Evolutionary conservation across 2,113 vertebrate genomes (phyloP).

Genomic region (Gracilinanus agilis): DNA sequence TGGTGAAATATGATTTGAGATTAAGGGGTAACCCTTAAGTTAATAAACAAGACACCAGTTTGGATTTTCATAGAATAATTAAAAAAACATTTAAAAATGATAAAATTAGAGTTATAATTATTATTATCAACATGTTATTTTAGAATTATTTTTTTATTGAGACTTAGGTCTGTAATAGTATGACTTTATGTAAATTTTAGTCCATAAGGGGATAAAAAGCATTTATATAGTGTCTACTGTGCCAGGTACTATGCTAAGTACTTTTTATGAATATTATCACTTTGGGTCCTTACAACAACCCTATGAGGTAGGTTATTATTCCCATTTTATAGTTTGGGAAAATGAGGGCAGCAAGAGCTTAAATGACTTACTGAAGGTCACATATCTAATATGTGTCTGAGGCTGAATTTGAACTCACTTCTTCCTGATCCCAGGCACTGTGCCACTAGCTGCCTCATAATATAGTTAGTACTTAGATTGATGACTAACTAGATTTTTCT

Average conservation of each 20-base stretch:
- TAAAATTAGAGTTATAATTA: neutral
- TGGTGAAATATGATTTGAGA: neutral
- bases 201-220: neutral
- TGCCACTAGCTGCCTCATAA: neutral
- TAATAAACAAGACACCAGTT: neutral
- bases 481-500: slow-evolving; percentile 54
- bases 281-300: neutral
- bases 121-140: neutral
- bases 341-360: neutral
- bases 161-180: neutral
- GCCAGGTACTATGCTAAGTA: neutral
- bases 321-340: neutral
- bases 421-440: neutral
- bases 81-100: neutral
- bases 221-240: neutral
- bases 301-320: neutral
- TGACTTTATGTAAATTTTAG: neutral
- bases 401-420: neutral
- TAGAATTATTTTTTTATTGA: neutral
- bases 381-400: neutral
- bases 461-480: neutral
- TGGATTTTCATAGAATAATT: neutral
- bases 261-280: neutral
- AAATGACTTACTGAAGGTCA: neutral
- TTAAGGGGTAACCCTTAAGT: neutral